Percentiles rank a stretch among this genome's conserved stretches.
Evolutionary conservation across 2,113 vertebrate genomes (phyloP).

Genomic region (Lophura nycthemera): DNA sequence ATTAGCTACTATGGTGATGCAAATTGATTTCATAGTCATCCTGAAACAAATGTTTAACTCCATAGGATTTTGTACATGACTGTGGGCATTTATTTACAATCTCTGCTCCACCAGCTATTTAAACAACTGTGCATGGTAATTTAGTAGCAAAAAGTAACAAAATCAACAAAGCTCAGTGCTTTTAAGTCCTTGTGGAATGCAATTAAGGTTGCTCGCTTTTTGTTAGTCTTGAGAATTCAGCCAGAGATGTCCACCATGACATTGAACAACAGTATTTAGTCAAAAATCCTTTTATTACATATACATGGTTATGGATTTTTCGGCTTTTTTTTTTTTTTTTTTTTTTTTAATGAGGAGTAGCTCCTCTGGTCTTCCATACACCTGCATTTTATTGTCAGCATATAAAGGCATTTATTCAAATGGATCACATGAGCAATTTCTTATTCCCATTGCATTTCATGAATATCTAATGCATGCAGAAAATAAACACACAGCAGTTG

Average conservation of each 20-base stretch:
- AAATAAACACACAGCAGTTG: slow-evolving; percentile 20
- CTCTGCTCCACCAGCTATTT: not conserved
- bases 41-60: slow-evolving; percentile 40
- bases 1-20: slow-evolving; percentile 56
- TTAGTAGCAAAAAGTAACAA: not conserved
- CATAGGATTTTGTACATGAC: slow-evolving; percentile 2
- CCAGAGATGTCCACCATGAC: not conserved
- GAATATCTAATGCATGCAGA: slow-evolving; percentile 9
- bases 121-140: slow-evolving; percentile 14
- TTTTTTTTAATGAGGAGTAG: not conserved
- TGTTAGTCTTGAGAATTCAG: not conserved
- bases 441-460: slow-evolving; percentile 13
- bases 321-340: too few relatives aligned
- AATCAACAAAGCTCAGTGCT: slow-evolving; percentile 10
- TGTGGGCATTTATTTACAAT: slow-evolving; percentile 31
- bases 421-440: not conserved
- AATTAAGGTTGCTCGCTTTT: not conserved
- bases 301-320: not conserved
- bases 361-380: not conserved
- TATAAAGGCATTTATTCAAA: not conserved
- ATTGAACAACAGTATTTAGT: not conserved
- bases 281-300: not conserved
- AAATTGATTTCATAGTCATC: slow-evolving; percentile 28
- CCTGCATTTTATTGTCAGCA: not conserved
- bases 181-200: not conserved